A percentile compares a stretch with the other conserved stretches of the same genome.
These are phyloP conservation scores for Oscheius onirici DNA, from an alignment of 2,888 invertebrate species.

Conservation along the genomic window DNA sequence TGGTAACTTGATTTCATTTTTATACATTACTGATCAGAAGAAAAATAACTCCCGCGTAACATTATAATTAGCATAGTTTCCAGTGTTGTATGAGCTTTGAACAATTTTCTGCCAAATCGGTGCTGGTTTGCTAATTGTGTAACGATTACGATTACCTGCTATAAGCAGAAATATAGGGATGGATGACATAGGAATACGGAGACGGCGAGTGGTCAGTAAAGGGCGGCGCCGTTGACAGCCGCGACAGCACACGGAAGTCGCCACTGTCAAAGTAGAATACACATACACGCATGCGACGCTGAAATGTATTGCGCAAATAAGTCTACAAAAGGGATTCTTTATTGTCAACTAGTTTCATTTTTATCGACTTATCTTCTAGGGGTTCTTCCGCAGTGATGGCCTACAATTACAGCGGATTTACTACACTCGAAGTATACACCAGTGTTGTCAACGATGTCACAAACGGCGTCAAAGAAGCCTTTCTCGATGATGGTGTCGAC, in stretches of 20 bases:
- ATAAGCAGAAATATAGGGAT: constrained; percentile 23
- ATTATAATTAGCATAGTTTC: no score
- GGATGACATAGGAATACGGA: constrained; percentile 21
- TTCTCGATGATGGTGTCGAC: constrained; percentile 96
- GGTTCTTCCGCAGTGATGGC: neutral
- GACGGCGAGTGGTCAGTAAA: constrained; percentile 19
- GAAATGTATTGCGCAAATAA: neutral
- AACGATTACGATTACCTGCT: constrained; percentile 17
- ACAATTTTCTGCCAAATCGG: no score
- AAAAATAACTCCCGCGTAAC: no score
- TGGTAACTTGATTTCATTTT: no score
- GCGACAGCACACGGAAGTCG: constrained; percentile 30
- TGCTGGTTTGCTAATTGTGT: no score
- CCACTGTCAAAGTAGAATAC: constrained; percentile 30
- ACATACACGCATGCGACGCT: constrained; percentile 23
- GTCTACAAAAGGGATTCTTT: neutral
- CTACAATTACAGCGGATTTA: constrained; percentile 1
- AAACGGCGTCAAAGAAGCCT: constrained; percentile 82
- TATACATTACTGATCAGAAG: no score
- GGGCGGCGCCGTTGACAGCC: constrained; percentile 32
- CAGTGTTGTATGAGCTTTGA: no score
- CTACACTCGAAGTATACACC: constrained; percentile 59
- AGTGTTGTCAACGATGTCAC: constrained; percentile 93
- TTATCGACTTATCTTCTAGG: neutral
- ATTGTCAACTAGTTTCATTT: no score